A percentile compares a stretch with the other conserved stretches of the same genome.
These are phyloP conservation scores for Paedocypris micromegethes DNA, from an alignment of 2,797 vertebrate genomes.

Conservation along the genomic window DNA sequence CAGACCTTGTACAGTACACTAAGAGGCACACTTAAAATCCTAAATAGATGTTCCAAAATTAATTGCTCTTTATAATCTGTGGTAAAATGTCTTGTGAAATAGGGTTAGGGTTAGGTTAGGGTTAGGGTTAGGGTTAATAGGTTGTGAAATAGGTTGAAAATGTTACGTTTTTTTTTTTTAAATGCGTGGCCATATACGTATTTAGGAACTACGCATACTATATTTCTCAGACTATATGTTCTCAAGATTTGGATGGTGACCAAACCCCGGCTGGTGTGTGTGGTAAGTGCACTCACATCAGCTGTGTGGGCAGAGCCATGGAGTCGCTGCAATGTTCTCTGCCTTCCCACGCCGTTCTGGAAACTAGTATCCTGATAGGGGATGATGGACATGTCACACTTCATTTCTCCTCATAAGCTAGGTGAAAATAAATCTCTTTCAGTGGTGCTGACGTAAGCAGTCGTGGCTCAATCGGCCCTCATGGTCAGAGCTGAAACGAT, in stretches of 20 bases:
- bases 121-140: too few species aligned
- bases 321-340: not conserved
- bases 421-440: not conserved
- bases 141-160: too few species aligned
- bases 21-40: too few species aligned
- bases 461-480: not conserved
- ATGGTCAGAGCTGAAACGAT: not conserved
- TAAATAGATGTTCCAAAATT: too few species aligned
- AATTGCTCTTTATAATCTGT: too few species aligned
- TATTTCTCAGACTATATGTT: not conserved
- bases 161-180: too few species aligned
- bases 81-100: too few species aligned
- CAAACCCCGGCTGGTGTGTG: slow-evolving; percentile 6
- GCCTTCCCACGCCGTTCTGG: slow-evolving; percentile 18
- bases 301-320: slow-evolving; percentile 20
- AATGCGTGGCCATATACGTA: too few species aligned
- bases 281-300: slow-evolving; percentile 12
- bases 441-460: not conserved
- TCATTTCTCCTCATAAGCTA: slow-evolving; percentile 1
- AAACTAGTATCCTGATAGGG: not conserved
- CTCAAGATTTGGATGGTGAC: not conserved
- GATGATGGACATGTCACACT: slow-evolving; percentile 7
- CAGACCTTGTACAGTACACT: too few species aligned
- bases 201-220: too few species aligned
- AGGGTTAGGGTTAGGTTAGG: too few species aligned